Percentiles rank a stretch among this genome's conserved stretches.
phyloP scores from a whole-genome alignment of 1,140 invertebrate species.

The Drosophila malerkotliana region DNA sequence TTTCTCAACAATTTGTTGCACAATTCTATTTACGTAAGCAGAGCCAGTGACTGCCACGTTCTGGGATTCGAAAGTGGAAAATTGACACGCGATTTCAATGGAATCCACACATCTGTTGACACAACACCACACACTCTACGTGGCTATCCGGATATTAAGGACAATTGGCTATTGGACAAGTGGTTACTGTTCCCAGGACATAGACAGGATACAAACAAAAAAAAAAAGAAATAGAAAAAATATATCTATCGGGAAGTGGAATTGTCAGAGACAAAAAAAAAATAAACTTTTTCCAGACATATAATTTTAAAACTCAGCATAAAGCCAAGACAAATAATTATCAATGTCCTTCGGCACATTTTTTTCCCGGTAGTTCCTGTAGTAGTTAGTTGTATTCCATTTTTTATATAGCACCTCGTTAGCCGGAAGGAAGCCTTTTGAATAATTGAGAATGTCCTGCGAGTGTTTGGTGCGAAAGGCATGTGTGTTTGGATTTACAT shows the following conservation, averaged over 20 bases:
- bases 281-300: conserved; percentile 42
- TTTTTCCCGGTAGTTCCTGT: conserved; percentile 10
- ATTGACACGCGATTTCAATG: conserved; percentile 38
- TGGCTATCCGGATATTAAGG: not conserved
- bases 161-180: conserved; percentile 4
- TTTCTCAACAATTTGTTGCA: conserved; percentile 31
- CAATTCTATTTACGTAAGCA: conserved; percentile 56
- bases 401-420: conserved; percentile 46
- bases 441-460: conserved; percentile 43
- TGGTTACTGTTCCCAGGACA: conserved; percentile 18
- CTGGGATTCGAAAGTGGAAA: conserved; percentile 13
- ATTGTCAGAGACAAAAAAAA: not conserved
- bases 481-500: conserved; percentile 29
- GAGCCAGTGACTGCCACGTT: conserved; percentile 38
- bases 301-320: conserved; percentile 36
- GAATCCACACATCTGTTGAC: conserved; percentile 55
- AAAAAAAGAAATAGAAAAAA: too few relatives aligned
- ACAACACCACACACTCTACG: conserved; percentile 18
- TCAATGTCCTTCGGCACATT: conserved; percentile 22
- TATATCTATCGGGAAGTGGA: conserved; percentile 1
- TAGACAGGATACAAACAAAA: not conserved
- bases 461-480: conserved; percentile 39
- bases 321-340: conserved; percentile 43
- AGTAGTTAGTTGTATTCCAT: not conserved
- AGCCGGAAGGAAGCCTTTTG: conserved; percentile 20